Evolutionary conservation across 1,140 invertebrate genomes (phyloP), one percentile per base, ranked within the genome.

Genomic region (Eufriesea mexicana): DNA sequence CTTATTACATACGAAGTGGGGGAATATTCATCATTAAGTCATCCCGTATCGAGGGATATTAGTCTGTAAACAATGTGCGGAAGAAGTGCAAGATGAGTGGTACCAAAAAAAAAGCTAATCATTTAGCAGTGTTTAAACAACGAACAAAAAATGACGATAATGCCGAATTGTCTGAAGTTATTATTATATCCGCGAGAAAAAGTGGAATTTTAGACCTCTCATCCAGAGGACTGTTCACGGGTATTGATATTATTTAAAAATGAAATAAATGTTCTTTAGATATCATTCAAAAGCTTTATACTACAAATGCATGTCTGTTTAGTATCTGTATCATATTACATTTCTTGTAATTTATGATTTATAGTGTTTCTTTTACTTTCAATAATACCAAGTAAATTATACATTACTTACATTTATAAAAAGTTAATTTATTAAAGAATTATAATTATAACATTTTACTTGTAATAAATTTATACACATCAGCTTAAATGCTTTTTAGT

Each of bases 131-230:
- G 54, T 97, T 97, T 92, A 96, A 97, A 90, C 94, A 95, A 89
- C 96, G 96, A 92, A 95, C 96, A 73, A 95, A 95, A 91, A 94
- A 95, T 64, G 96, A 96, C 76, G 96, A 97, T 87, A 95, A 96
- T 79, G 94, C 94, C 77, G 95, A 96, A 90, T 90, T 98, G 68
- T 95, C 97, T 57, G 94, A 95, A 49, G 95, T 95, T 66, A 92
- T 98, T 76, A 95, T 98, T 72, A 96, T 98, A 93, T 95, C 96
- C 85, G 97, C 97, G 7, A 95, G 97, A 89, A 96, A 96, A 90
- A 96, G 96, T 76, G 98, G 98, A 35, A 95, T 96, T 83, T 94
- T 98, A 25, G 97, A 97, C 95, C 95, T 98, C 79, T 96, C 97
- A 55, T 96, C 96, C 82, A 95, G 96, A 92, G 97, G 96, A 79